phyloP scores from a whole-genome alignment of 1,140 invertebrate species.

The Samia ricini region DNA sequence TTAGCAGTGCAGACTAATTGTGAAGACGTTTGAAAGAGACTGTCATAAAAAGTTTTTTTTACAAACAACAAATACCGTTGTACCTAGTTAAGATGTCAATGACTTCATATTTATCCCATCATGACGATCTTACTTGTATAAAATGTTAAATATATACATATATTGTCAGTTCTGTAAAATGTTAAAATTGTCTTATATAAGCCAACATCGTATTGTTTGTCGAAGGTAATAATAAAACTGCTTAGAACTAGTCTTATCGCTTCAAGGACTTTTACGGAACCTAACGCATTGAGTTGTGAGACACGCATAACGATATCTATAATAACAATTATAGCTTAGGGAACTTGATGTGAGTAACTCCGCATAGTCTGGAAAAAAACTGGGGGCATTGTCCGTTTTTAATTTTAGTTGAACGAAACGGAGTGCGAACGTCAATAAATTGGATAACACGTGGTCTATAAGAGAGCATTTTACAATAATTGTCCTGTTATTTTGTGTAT shows the following conservation, averaged over 20 bases:
- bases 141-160: background rate
- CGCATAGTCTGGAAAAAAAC: conserved; percentile 34
- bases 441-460: background rate
- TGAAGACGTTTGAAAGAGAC: background rate
- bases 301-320: background rate
- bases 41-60: background rate
- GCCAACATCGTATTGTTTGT: background rate
- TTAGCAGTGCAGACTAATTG: background rate
- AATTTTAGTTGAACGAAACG: conserved; percentile 62
- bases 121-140: background rate
- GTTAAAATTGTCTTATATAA: background rate
- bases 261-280: conserved; percentile 6
- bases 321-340: conserved; percentile 6
- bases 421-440: conserved; percentile 19
- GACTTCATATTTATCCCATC: conserved; percentile 22
- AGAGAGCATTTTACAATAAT: background rate
- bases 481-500: background rate
- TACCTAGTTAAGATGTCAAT: conserved; percentile 47
- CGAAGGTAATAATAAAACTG: background rate
- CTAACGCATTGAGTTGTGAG: conserved; percentile 1
- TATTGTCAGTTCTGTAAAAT: too few relatives aligned
- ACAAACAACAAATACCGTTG: conserved; percentile 25
- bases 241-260: conserved; percentile 3
- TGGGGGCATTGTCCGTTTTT: conserved; percentile 69
- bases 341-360: background rate